phyloP scores from a whole-genome alignment of 2,888 invertebrate species.

The Macropis europaea region DNA sequence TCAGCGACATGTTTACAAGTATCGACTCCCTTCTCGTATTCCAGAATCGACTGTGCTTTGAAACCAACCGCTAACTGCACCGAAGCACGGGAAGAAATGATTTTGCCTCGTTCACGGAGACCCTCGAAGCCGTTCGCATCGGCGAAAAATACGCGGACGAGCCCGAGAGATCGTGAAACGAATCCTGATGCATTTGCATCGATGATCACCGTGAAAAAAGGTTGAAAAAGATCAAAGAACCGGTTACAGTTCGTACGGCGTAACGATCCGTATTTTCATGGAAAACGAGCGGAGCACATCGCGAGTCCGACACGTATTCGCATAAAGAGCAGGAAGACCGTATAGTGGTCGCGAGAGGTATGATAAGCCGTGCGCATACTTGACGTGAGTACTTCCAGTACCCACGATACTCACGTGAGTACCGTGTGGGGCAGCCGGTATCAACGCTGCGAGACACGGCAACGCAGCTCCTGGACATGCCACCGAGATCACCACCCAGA shows the following conservation, averaged over 20 bases:
- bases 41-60: conserved; percentile 2
- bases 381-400: conserved; percentile 71
- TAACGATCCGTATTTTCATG: conserved; percentile 29
- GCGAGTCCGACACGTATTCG: conserved; percentile 48
- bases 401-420: conserved; percentile 61
- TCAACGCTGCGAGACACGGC: conserved; percentile 76
- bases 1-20: conserved; percentile 44
- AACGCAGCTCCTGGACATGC: conserved; percentile 72
- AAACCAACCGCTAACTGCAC: too few species aligned
- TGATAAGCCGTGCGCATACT: conserved; percentile 73
- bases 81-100: background rate
- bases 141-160: too few species aligned
- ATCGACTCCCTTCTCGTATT: background rate
- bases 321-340: conserved; percentile 74
- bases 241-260: background rate
- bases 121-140: too few species aligned
- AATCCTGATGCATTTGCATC: too few species aligned
- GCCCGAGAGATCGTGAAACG: too few species aligned
- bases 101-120: background rate
- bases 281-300: conserved; percentile 37
- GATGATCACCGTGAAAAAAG: background rate
- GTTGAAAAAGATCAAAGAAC: conserved; percentile 17
- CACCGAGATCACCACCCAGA: conserved; percentile 74
- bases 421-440: conserved; percentile 67
- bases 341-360: conserved; percentile 65